Evolutionary conservation across 2,113 vertebrate species (phyloP).

Genomic region (Chascanopsetta lugubris): DNA sequence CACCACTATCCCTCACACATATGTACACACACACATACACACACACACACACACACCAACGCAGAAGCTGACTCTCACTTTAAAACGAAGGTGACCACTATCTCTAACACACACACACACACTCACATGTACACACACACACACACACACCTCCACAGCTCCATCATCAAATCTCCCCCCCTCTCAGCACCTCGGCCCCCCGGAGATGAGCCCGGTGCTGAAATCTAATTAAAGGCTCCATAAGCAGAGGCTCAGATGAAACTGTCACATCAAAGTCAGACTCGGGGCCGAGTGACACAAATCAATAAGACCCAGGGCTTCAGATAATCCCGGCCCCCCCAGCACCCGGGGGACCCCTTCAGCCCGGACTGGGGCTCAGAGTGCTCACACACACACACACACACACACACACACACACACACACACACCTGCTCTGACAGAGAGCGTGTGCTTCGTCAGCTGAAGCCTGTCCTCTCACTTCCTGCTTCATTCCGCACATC

Average conservation of each 20-base stretch:
- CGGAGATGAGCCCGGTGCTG: conserved; percentile 49
- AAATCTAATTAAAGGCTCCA: conserved; percentile 69
- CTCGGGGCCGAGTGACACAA: conserved; percentile 59
- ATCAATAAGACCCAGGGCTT: conserved; percentile 64
- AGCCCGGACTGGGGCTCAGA: conserved; percentile 27
- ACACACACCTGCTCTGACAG: no score
- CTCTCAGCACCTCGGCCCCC: conserved; percentile 48
- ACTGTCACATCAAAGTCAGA: conserved; percentile 66
- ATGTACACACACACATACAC: background rate
- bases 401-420: no score
- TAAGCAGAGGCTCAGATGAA: conserved; percentile 66
- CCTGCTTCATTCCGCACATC: no score
- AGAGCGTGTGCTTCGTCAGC: no score
- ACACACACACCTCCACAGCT: conserved; percentile 10
- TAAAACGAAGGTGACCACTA: conserved; percentile 14
- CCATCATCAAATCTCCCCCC: conserved; percentile 50
- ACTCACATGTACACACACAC: conserved; percentile 2
- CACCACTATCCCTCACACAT: background rate
- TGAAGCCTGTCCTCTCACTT: no score
- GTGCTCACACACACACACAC: no score
- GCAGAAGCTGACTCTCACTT: conserved; percentile 24
- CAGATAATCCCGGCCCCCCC: conserved; percentile 32
- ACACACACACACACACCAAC: conserved; percentile 15
- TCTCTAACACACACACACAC: background rate
- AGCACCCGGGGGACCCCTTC: conserved; percentile 38